Base-by-base conservation (phyloP, 2,888 invertebrate genomes). In the Caradrina kadenii region DNA sequence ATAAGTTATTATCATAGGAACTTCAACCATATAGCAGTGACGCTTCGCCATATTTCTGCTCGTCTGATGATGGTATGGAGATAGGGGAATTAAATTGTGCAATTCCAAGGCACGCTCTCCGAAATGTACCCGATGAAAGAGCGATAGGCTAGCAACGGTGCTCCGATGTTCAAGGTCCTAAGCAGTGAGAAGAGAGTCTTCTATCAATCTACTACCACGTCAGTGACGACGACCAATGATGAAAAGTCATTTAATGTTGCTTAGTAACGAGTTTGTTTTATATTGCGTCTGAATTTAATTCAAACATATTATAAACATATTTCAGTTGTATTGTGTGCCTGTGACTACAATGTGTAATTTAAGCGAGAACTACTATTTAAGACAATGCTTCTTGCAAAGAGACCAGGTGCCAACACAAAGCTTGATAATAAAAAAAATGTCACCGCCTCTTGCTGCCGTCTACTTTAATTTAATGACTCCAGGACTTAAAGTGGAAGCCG, bases 381-480 rank as follows among this genome's bases (percentile, higher is more conserved):
- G 95, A 69, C 88, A 94, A 87, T 92, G 90, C 81, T 95, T 86
- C 75, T 78, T 95, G 8, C 79, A 92, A 80, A 88, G 81, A 19
- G 87, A 92, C n/a, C 88, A 92, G 71, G 94, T 94, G 13, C 96
- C 96, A 2, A 93, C 93, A 0, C 93, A 94, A 78, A 92, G 87
- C 59, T 82, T 91, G 11, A 95, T 95, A 79, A 93, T 84, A 65
- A 84, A 90, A 0, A 93, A 86, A 70, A 95, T 96, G 96, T 74
- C 84, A 10, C 88, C 88, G 7, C 75, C 89, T 1, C 89, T 96
- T 2, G 95, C 95, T 0, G 86, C 89, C 11, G 89, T 95, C 50
- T 95, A 93, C 76, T 96, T 95, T 76, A 93, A 93, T 63, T 92
- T 92, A 0, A 95, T 95, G 96, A 86, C 79, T 11, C 86, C 87